Evolutionary conservation across 2,797 vertebrate species (phyloP), one percentile per base, ranked within the genome.

Genomic region (Meriones psammophilus): DNA sequence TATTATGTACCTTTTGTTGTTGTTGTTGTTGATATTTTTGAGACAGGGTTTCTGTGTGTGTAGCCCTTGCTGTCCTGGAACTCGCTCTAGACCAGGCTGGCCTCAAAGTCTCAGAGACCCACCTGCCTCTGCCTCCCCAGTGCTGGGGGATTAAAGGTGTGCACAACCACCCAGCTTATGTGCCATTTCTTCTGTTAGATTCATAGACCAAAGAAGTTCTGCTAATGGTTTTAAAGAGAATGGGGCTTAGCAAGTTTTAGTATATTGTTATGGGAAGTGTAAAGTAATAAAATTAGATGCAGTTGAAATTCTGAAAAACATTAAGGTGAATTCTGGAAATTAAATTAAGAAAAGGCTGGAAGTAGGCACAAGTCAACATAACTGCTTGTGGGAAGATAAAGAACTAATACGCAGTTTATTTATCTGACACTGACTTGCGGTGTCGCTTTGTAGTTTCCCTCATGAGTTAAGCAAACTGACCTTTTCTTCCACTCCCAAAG

Each of bases 381-480:
- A 58, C 18, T 85, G 8, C 71, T 80, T 92, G 22, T 84, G 46
- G 54, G 28, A 81, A 66, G n/a, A 28, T 33, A n/a, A 85, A 54
- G 50, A 89, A 2, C 66, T 88, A 68, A 39, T 8, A 1, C 36
- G 50, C 33, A 89, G 14, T 26, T 54, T 94, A 92, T 5, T 46
- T 91, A 54, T 68, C 50, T 76, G 78, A 66, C 30, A 46, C 33
- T 95, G 66, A 91, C 20, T 88, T 96, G 39, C 39, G 22, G 79
- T 83, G 74, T 54, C 91, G 39, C 69, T 95, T 90, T 95, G 39
- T 64, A 64, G 20, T 46, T 96, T 93, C 42, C 58, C 42, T 92
- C 30, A 14, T 77, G 73, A 78, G 36, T 39, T 74, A 36, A 62
- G 3, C 18, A 9, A 74, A 28, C 26, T 79, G 66, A 22, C 74